A percentile compares a stretch with the other conserved stretches of the same genome.
These are phyloP conservation scores for Berghia stephanieae DNA, from an alignment of 1,140 invertebrate genomes.

Conservation along the genomic window DNA sequence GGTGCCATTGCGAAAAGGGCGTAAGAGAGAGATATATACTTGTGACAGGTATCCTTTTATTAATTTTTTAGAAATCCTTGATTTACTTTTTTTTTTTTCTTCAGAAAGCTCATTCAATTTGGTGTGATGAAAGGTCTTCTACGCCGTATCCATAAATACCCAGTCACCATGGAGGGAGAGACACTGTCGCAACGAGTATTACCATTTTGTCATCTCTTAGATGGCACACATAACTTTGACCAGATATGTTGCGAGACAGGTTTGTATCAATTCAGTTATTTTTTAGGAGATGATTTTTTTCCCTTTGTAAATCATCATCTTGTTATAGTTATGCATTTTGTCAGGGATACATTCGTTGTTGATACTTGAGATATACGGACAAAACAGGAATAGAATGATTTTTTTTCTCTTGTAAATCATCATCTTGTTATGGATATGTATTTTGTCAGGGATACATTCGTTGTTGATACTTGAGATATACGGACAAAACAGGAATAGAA, in stretches of 20 bases:
- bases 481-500: too few relatives aligned
- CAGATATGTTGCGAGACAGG: constrained; percentile 88
- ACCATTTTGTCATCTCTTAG: constrained; percentile 74
- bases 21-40: background rate
- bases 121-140: constrained; percentile 87
- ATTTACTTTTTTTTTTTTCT: background rate
- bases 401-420: background rate
- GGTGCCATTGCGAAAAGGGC: background rate
- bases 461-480: too few relatives aligned
- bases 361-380: too few relatives aligned
- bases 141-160: constrained; percentile 81
- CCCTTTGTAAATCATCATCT: background rate
- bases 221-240: constrained; percentile 82
- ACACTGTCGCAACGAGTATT: constrained; percentile 33
- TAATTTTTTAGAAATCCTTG: background rate
- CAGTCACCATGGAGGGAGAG: constrained; percentile 46
- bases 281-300: too few relatives aligned
- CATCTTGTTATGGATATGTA: background rate
- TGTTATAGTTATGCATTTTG: too few relatives aligned
- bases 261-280: too few relatives aligned
- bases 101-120: constrained; percentile 81
- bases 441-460: too few relatives aligned
- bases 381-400: too few relatives aligned
- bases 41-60: background rate
- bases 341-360: too few relatives aligned